A percentile compares a stretch with the other conserved stretches of the same genome.
These are phyloP conservation scores for Lysandra bellargus DNA, from an alignment of 2,888 invertebrate species.

Conservation along the genomic window DNA sequence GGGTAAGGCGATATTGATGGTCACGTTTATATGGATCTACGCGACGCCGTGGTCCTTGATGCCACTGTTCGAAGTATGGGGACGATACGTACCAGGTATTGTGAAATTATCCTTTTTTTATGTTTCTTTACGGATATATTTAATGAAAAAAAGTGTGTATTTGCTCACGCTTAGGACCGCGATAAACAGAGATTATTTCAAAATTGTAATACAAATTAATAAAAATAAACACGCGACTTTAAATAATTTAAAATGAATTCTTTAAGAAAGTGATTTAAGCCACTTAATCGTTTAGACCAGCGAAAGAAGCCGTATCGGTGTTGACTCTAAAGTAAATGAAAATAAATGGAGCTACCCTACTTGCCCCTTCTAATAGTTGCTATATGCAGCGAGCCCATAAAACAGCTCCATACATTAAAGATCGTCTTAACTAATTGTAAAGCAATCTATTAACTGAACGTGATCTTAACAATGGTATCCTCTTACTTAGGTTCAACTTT, in stretches of 20 bases:
- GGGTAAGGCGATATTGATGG: slow-evolving; percentile 89
- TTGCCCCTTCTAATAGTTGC: not conserved
- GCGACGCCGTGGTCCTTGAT: slow-evolving; percentile 90
- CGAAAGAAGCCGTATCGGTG: not conserved
- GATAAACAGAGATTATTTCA: no score
- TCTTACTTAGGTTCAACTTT: no score
- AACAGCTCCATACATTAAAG: not conserved
- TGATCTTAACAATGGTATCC: not conserved
- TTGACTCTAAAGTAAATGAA: not conserved
- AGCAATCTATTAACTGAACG: not conserved
- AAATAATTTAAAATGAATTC: no score
- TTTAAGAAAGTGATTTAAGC: not conserved
- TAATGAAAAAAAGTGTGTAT: no score
- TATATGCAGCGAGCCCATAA: not conserved
- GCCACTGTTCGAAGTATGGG: slow-evolving; percentile 91
- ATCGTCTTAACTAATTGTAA: not conserved
- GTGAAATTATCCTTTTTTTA: slow-evolving; percentile 7
- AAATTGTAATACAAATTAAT: no score
- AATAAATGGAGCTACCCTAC: not conserved
- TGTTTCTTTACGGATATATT: not conserved
- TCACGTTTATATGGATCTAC: slow-evolving; percentile 87
- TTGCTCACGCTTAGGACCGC: not conserved
- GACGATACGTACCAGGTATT: slow-evolving; percentile 90
- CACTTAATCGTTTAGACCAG: not conserved
- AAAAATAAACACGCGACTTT: no score